These are phyloP conservation scores for Pseudomyrmex dendroicus DNA, from an alignment of 1,140 invertebrate species.

Conservation along the genomic window DNA sequence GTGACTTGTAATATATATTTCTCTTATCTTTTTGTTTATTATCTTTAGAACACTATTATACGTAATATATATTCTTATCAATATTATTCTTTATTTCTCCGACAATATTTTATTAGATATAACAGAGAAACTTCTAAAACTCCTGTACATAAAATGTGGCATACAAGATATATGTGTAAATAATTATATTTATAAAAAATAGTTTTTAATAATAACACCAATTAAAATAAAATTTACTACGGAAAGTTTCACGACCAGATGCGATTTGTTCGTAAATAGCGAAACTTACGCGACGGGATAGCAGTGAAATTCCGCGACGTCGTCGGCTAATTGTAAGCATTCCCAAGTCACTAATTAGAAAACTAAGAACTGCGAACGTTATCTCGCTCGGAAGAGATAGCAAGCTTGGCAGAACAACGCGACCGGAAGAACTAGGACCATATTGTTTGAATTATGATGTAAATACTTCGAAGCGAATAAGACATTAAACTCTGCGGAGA, in stretches of 20 bases:
- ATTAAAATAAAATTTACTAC: conserved; percentile 3
- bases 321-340: conserved; percentile 54
- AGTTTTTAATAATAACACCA: neutral
- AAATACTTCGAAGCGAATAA: conserved; percentile 53
- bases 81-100: neutral
- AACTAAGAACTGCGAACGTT: conserved; percentile 57
- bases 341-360: conserved; percentile 63
- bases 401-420: conserved; percentile 24
- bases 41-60: neutral
- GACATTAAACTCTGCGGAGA: conserved; percentile 5
- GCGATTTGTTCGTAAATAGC: conserved; percentile 28
- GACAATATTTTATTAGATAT: neutral
- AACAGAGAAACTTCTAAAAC: no score
- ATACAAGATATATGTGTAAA: no score
- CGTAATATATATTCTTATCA: neutral
- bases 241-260: conserved; percentile 11
- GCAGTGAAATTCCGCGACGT: conserved; percentile 17
- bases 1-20: neutral
- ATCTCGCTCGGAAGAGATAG: conserved; percentile 42
- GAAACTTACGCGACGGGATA: conserved; percentile 17
- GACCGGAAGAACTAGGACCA: conserved; percentile 42
- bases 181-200: neutral
- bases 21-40: conserved; percentile 24
- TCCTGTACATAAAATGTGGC: no score
- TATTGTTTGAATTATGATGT: conserved; percentile 58